Base-by-base conservation (phyloP, 2,113 vertebrate genomes). In the Plectropomus leopardus region DNA sequence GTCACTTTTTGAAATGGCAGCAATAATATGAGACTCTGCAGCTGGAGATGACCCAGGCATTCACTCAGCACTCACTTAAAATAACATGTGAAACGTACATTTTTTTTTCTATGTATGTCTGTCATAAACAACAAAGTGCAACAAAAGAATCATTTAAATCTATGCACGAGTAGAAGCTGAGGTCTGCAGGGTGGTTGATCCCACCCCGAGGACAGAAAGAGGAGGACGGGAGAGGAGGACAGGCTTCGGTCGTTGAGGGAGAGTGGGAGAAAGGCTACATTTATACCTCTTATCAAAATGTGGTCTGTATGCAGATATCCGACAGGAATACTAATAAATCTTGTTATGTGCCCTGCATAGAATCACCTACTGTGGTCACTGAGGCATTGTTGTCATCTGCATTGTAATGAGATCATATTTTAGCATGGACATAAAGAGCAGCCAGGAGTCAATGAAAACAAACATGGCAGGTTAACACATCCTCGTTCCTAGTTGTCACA, bases 1-100 rank as follows among this genome's bases (percentile, higher is more conserved):
- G 42, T 58, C 58, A 11, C 19, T 53, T 48, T 55, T 32, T 50
- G 8, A 85, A 72, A 85, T 80, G 66, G 72, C 82, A 88, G 21
- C 36, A 67, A 24, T 72, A 48, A 82, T 69, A 54, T 54, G 9
- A 53, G 54, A 1, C 24, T 45, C 42, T 64, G n/a, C 63, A 68
- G 65, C 60, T 15, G 54, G 21, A 72, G 32, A 66, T 11, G 30
- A 53, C 55, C 63, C 11, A 14, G 15, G 1, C 2, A 0, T 32
- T 67, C 42, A 16, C 23, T 51, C 24, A 0, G 47, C 10, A 3
- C 60, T 26, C 7, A 11, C n/a, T 16, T 55, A 28, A n/a, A 65
- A 59, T 10, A 28, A 53, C 4, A 16, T 47, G 45, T 42, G 23
- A 54, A 47, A 30, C 40, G 55, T 44, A 14, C 30, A 61, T 58